These are phyloP conservation scores for Platalea minor DNA, from an alignment of 2,797 vertebrate genomes.

Conservation along the genomic window DNA sequence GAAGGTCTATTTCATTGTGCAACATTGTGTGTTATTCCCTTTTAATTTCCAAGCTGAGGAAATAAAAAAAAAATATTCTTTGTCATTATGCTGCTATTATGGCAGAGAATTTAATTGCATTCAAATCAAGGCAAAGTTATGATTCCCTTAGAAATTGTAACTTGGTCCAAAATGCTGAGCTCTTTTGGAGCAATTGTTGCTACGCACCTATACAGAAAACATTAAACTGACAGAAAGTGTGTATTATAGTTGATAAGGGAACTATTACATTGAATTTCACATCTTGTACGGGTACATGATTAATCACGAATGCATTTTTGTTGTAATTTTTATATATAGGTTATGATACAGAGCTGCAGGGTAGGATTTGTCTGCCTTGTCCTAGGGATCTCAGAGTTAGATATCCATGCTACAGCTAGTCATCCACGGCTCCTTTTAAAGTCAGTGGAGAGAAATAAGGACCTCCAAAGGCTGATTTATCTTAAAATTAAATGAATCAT, in stretches of 20 bases:
- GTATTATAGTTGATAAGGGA: not conserved
- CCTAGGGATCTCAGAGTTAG: not conserved
- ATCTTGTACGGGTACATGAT: not conserved
- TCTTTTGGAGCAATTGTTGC: not conserved
- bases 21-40: not conserved
- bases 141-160: slow-evolving; percentile 25
- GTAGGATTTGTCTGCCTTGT: not conserved
- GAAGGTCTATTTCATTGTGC: not conserved
- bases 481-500: not conserved
- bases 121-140: slow-evolving; percentile 20
- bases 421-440: not conserved
- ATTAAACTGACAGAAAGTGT: not conserved
- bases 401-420: not conserved
- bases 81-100: not conserved
- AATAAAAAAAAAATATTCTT: slow-evolving; percentile 1
- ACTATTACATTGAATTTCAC: not conserved
- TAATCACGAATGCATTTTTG: not conserved
- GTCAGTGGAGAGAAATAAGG: not conserved
- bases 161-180: not conserved
- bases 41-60: slow-evolving; percentile 19
- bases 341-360: not conserved
- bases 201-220: not conserved
- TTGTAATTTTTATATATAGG: not conserved
- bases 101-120: slow-evolving; percentile 7
- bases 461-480: not conserved